A percentile compares a stretch with the other conserved stretches of the same genome.
Evolutionary conservation across 1,140 invertebrate genomes (phyloP).

Genomic region (Belonocnema kinseyi): DNA sequence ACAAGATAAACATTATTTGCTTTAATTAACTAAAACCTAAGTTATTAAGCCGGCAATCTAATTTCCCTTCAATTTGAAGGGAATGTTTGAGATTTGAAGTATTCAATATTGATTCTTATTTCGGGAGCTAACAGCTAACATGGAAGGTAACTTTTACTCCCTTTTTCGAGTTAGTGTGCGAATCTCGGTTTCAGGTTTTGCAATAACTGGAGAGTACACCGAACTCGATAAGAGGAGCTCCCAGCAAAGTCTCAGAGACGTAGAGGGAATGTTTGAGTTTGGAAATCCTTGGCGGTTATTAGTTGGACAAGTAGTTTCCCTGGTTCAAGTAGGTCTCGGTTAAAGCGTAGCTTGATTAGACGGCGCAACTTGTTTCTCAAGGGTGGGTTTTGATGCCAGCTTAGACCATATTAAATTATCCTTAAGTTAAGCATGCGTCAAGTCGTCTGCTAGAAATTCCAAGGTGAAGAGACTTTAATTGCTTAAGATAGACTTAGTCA

Average conservation of each 20-base stretch:
- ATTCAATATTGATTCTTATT: no score
- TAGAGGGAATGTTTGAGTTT: slow-evolving; percentile 27
- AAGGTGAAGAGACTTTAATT: slow-evolving; percentile 2
- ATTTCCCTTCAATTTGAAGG: no score
- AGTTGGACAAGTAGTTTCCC: slow-evolving; percentile 30
- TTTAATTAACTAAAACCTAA: no score
- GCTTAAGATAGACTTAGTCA: neutral
- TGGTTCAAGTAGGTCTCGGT: neutral
- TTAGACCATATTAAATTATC: slow-evolving; percentile 27
- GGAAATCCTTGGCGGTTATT: slow-evolving; percentile 29
- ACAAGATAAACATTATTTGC: no score
- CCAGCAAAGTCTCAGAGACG: neutral
- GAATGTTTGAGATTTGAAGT: no score
- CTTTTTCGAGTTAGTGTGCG: neutral
- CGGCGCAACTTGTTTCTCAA: slow-evolving; percentile 10
- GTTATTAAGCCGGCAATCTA: no score
- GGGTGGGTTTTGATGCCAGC: neutral
- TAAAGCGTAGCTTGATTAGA: slow-evolving; percentile 1
- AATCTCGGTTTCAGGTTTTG: slow-evolving; percentile 3
- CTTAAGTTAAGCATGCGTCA: slow-evolving; percentile 7
- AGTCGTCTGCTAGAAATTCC: neutral
- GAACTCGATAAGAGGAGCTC: neutral
- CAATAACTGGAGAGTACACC: neutral
- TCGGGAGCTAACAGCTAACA: neutral
- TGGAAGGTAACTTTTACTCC: neutral